Base-by-base conservation (phyloP, 2,797 vertebrate genomes). In the Gadopsis marmoratus region DNA sequence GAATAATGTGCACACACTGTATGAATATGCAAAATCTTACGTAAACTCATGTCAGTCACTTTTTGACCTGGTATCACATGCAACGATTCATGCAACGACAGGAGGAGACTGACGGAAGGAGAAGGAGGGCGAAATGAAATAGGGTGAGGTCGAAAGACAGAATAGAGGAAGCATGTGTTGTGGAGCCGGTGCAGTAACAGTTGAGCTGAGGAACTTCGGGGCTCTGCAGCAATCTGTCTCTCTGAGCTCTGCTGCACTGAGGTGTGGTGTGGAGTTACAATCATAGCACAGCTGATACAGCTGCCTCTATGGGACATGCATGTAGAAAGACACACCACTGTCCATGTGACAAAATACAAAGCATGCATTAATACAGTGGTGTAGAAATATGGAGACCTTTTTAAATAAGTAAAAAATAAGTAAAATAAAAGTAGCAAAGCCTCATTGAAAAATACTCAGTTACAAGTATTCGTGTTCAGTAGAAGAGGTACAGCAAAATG, bases 221-320 rank as follows among this genome's bases (percentile, higher is more conserved):
- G 64, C 74, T 92, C 90, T 88, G 91, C 91, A 88, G 90, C 83
- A 89, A 84, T 87, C 83, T 76, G 84, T 86, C 85, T 91, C 65
- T n/a, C 79, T 53, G 77, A 47, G 64, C 74, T 76, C n/a, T 88
- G 87, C 89, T 89, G 91, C 89, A 92, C 84, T 86, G 92, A 82
- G 89, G 83, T 78, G 78, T 88, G 89, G 88, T 91, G 88, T 65
- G 71, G 91, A 80, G 87, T 88, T 82, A 88, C 81, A 91, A 90
- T 90, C 78, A 64, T 41, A 43, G 21, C 19, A 53, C 74, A 60
- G 14, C 45, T 41, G 54, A 80, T 53, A 29, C 71, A 33, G 48
- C 9, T 1, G 21, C 41, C 53, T 71, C 48, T n/a, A 0, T 55
- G 1, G 60, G 70, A 63, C 76, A 71, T 2, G 33, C 47, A 13